phyloP scores from a whole-genome alignment of 2,888 invertebrate species.

The Macropis europaea region DNA sequence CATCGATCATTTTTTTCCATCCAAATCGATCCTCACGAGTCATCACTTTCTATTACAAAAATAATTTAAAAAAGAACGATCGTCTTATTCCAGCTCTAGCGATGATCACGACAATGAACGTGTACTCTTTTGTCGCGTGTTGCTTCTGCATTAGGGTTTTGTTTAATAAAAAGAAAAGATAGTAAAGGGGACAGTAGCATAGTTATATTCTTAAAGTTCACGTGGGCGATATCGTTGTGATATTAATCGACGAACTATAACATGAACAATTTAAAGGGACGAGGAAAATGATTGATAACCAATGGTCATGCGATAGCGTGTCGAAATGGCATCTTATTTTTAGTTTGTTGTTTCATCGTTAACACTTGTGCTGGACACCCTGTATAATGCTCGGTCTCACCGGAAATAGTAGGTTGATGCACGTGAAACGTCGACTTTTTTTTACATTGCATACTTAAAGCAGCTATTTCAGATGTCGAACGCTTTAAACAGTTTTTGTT shows the following conservation, averaged over 20 bases:
- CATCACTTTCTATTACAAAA: not conserved
- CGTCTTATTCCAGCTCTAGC: constrained; percentile 18
- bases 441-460: too few species aligned
- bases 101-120: not conserved
- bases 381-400: too few species aligned
- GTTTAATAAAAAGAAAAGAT: not conserved
- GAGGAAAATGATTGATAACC: not conserved
- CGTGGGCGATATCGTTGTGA: too few species aligned
- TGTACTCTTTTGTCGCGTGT: not conserved
- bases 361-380: too few species aligned
- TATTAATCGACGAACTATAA: too few species aligned
- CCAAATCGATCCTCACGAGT: not conserved
- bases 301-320: not conserved
- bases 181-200: not conserved
- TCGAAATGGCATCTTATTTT: not conserved
- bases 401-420: too few species aligned
- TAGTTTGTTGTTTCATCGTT: too few species aligned
- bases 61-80: not conserved
- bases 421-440: too few species aligned
- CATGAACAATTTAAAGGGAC: too few species aligned
- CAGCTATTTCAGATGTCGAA: too few species aligned
- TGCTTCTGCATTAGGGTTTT: constrained; percentile 11
- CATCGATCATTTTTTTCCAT: not conserved
- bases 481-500: too few species aligned
- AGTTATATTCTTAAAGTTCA: too few species aligned